These are phyloP conservation scores for Drosophila maculinotata DNA, from an alignment of 2,888 invertebrate species.

Conservation along the genomic window DNA sequence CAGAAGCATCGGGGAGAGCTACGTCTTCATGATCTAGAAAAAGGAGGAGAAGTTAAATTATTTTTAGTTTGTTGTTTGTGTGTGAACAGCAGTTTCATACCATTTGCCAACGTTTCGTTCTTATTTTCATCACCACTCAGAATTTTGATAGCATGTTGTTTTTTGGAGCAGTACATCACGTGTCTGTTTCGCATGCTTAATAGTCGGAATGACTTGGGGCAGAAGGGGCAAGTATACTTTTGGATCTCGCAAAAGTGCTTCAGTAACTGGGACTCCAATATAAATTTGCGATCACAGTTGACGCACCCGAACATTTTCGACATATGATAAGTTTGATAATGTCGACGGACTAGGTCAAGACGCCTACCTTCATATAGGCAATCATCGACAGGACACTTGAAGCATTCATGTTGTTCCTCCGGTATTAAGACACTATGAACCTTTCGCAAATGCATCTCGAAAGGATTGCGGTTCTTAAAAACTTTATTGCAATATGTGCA, in stretches of 20 bases:
- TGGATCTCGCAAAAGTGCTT: conserved; percentile 19
- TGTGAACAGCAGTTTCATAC: background rate
- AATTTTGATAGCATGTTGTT: rapidly evolving
- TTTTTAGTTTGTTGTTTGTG: background rate
- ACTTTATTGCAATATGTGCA: conserved; percentile 36
- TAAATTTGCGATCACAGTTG: conserved; percentile 14
- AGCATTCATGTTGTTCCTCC: background rate
- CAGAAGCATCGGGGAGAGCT: no score
- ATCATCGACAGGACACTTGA: conserved; percentile 25
- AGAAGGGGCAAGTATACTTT: conserved; percentile 10
- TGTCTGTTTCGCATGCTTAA: conserved; percentile 20
- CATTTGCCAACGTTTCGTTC: no score
- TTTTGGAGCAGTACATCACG: conserved; percentile 1
- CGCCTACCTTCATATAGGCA: conserved; percentile 2
- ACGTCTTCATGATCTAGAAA: background rate
- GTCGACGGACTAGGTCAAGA: conserved; percentile 24
- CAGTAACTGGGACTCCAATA: background rate
- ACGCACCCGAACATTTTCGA: conserved; percentile 17
- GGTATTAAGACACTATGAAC: conserved; percentile 6
- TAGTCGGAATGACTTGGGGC: background rate
- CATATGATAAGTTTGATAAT: conserved; percentile 41
- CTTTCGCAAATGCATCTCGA: conserved; percentile 30
- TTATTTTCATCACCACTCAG: no score
- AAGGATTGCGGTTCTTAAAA: conserved; percentile 31
- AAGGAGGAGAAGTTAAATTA: no score